phyloP scores from a whole-genome alignment of 2,888 invertebrate species.

The Psylliodes chrysocephalus region DNA sequence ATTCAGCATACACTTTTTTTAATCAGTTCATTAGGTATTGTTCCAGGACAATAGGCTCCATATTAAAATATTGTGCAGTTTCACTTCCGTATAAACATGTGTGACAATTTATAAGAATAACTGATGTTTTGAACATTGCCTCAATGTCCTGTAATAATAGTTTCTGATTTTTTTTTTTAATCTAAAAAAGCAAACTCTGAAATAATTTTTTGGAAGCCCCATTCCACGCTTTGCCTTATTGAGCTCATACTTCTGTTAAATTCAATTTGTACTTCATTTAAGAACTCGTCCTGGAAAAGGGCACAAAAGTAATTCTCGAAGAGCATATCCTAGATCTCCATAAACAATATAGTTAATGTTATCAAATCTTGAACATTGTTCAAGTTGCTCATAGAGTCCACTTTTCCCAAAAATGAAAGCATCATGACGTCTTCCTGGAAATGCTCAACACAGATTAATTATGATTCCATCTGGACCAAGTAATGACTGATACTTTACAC shows the following conservation, averaged over 20 bases:
- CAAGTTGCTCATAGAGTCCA: constrained; percentile 19
- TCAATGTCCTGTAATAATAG: no score
- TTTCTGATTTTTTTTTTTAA: constrained; percentile 13
- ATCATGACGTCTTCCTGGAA: constrained; percentile 22
- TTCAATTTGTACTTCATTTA: constrained; percentile 28
- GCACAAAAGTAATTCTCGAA: constrained; percentile 14
- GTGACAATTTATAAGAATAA: no score
- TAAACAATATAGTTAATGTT: constrained; percentile 12
- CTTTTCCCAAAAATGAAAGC: constrained; percentile 16
- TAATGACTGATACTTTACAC: no score
- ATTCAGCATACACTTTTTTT: no score
- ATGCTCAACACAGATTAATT: constrained; percentile 12
- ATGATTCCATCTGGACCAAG: background rate
- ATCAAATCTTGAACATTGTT: background rate
- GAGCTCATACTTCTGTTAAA: constrained; percentile 35
- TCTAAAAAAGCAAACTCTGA: constrained; percentile 20
- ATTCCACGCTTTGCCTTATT: constrained; percentile 39
- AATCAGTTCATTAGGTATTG: no score
- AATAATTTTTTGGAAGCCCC: constrained; percentile 44
- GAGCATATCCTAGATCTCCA: constrained; percentile 16
- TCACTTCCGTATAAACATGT: no score
- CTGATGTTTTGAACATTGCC: no score
- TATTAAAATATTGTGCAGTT: no score
- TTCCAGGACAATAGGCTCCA: no score
- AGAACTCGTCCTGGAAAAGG: no score